Conservation (phyloP, 2,113 vertebrate genomes). For the Candoia aspera region DNA sequence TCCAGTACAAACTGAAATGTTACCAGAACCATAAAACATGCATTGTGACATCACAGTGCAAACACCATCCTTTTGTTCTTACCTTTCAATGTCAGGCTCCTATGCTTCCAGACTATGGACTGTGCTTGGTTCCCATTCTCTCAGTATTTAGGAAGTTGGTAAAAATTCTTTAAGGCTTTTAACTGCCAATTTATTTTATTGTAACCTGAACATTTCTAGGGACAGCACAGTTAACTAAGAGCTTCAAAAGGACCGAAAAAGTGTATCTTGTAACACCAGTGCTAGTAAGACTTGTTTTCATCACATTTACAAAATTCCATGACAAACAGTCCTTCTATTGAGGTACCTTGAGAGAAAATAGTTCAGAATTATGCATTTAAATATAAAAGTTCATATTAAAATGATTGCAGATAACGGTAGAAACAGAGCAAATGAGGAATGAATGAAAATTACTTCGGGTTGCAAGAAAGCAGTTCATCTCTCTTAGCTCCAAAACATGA, state of each 20-base stretch:
- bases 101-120: not conserved
- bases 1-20: not conserved
- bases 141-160: not conserved
- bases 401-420: not conserved
- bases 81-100: not conserved
- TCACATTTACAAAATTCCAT: not conserved
- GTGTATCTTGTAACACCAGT: not conserved
- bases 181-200: not conserved
- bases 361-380: not conserved
- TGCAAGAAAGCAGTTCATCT: not conserved
- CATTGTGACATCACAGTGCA: not conserved
- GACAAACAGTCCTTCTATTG: not conserved
- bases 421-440: not conserved
- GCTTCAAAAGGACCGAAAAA: not conserved
- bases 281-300: not conserved
- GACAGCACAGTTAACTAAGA: not conserved
- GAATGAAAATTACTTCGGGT: not conserved
- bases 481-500: not conserved
- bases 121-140: not conserved
- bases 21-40: not conserved
- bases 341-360: not conserved
- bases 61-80: not conserved
- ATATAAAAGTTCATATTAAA: not conserved
- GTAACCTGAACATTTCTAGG: not conserved
- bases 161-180: not conserved